Evolutionary conservation across 1,140 invertebrate genomes (phyloP), one percentile per base, ranked within the genome.

Genomic region (Drosophila pseudoananassae): DNA sequence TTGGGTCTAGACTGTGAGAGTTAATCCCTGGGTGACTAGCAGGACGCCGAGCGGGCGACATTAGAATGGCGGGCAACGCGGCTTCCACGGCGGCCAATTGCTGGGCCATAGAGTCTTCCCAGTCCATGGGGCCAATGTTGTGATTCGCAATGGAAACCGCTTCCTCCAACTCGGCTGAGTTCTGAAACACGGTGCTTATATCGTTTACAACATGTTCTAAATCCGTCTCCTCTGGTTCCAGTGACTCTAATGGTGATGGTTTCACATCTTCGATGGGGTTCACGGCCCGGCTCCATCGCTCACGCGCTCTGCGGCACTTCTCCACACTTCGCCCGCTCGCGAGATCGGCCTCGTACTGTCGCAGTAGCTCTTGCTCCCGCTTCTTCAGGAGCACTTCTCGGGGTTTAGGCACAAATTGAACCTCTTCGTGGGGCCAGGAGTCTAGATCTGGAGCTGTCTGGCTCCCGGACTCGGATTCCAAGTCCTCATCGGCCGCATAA

Each of bases 341-440:
- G 14, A 70, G n/a, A 27, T 88, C 82, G 0, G 49, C 73, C 15
- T 80, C 54, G 31, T 79, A 79, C 29, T 75, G 61, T 9, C 64
- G 83, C 56, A 79, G 36, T 3, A 69, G 43, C 47, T 79, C 65
- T 56, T 69, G 65, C 15, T 87, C 78, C 7, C 71, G 53, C 27
- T 78, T 66, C 45, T 59, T 78, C 0, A 83, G 54, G 8, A 64
- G 29, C 49, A 45, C 29, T 25, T 76, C 63, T 7, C 74, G 63
- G 3, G 55, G 8, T 14, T 54, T 60, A 25, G 64, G 38, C n/a
- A 40, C n/a, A 4, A 8, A 52, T 5, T 27, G 23, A 1, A 23
- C 12, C 2, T 8, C 8, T 12, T 38, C 52, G 29, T 40, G 27
- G 6, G 52, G 36, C 17, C 33, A 12, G 8, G 14, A 9, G 57